A percentile compares a stretch with the other conserved stretches of the same genome.
phyloP scores from a whole-genome alignment of 2,113 vertebrate genomes.

The Sciurus niger region DNA sequence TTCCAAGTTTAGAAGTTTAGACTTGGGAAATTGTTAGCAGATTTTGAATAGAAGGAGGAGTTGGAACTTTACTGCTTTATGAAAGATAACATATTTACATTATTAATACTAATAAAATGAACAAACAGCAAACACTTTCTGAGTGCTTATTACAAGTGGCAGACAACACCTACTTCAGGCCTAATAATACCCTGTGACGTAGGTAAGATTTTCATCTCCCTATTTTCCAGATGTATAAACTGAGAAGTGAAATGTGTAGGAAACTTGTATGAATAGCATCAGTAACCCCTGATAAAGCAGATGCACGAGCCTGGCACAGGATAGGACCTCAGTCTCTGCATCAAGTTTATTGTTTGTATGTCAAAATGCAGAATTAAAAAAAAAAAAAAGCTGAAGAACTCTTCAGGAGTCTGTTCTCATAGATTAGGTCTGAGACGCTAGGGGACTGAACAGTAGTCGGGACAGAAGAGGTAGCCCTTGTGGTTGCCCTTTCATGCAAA shows the following conservation, averaged over 20 bases:
- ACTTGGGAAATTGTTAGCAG: not conserved
- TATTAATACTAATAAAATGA: conserved; percentile 31
- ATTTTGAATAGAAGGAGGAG: not conserved
- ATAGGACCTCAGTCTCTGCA: not conserved
- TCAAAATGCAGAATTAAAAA: not conserved
- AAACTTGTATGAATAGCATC: no score
- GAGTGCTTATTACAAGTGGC: not conserved
- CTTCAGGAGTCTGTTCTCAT: accelerated
- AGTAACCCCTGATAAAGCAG: not conserved
- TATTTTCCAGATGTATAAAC: not conserved
- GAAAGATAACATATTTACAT: not conserved
- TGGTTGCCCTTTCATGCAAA: not conserved
- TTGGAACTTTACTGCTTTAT: not conserved
- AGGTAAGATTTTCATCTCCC: not conserved
- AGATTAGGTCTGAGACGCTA: not conserved
- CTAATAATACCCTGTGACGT: not conserved
- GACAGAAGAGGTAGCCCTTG: not conserved
- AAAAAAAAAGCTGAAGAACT: not conserved
- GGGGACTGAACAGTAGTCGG: not conserved
- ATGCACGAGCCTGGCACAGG: not conserved
- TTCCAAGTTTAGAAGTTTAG: not conserved
- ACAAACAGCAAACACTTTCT: not conserved
- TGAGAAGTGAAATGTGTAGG: not conserved
- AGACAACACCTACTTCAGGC: not conserved
- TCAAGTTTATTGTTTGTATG: not conserved